phyloP scores from a whole-genome alignment of 2,113 vertebrate genomes.

The Grantiella picta region DNA sequence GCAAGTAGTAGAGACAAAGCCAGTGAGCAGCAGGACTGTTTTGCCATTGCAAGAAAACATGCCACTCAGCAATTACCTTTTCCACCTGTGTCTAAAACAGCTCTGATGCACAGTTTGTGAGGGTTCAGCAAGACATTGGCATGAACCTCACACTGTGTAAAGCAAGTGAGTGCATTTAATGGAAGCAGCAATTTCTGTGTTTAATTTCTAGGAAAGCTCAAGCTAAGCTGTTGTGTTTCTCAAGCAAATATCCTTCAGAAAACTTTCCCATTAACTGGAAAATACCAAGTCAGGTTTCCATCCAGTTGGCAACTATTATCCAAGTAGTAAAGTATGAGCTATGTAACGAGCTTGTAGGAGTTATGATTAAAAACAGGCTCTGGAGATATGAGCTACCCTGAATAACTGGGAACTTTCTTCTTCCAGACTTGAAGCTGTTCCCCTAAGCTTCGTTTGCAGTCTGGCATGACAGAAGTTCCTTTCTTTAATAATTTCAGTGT shows the following conservation, averaged over 20 bases:
- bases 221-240: background rate
- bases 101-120: background rate
- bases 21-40: background rate
- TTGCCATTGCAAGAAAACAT: background rate
- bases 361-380: constrained; percentile 34
- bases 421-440: background rate
- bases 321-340: constrained; percentile 28
- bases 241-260: background rate
- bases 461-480: constrained; percentile 13
- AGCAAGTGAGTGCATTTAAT: background rate
- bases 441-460: constrained; percentile 15
- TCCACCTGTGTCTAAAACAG: background rate
- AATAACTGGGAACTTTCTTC: background rate
- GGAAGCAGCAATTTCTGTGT: background rate
- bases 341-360: background rate
- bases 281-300: background rate
- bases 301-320: constrained; percentile 20
- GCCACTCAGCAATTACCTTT: background rate
- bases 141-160: background rate
- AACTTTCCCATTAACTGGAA: background rate
- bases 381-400: background rate
- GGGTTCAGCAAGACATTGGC: background rate
- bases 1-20: background rate
- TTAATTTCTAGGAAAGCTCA: background rate
- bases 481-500: constrained; percentile 10